Conservation (phyloP, 2,888 invertebrate species). For the Syritta pipiens region DNA sequence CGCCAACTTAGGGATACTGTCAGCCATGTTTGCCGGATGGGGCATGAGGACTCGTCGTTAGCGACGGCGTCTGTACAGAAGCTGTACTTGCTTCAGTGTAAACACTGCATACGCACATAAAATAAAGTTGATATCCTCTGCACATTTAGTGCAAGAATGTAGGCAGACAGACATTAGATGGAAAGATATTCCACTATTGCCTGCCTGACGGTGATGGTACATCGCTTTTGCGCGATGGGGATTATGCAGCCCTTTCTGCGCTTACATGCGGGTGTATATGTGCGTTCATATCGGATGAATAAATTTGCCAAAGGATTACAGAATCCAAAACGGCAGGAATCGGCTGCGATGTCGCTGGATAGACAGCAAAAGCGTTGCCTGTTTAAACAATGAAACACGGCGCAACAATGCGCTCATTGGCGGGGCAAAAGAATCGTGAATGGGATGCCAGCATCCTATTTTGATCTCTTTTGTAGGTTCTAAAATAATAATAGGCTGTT, state of each 20-base stretch:
- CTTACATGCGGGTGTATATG: not conserved
- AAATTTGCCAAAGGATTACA: conserved; percentile 60
- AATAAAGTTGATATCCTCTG: conserved; percentile 60
- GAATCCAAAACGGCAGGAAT: conserved; percentile 33
- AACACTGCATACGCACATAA: conserved; percentile 61
- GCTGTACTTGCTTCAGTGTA: conserved; percentile 53
- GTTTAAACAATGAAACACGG: not conserved
- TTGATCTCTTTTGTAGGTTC: no score
- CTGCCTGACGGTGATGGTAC: conserved; percentile 29
- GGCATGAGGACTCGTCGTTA: conserved; percentile 24
- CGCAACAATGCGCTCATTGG: conserved; percentile 18
- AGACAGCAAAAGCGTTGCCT: conserved; percentile 1
- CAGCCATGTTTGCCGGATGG: conserved; percentile 9
- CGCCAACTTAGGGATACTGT: conserved; percentile 2
- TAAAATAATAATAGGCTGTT: no score
- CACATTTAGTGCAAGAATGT: conserved; percentile 64
- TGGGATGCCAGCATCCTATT: no score
- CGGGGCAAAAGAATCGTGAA: no score
- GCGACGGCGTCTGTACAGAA: not conserved
- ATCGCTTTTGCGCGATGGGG: conserved; percentile 57
- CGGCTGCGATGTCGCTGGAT: conserved; percentile 1
- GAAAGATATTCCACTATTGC: conserved; percentile 55
- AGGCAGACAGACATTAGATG: conserved; percentile 58
- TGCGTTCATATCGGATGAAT: conserved; percentile 50
- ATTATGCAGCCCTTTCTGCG: conserved; percentile 38